Percentiles rank a stretch among this genome's conserved stretches.
Evolutionary conservation across 2,797 vertebrate genomes (phyloP).

Genomic region (Phalloptychus januarius): DNA sequence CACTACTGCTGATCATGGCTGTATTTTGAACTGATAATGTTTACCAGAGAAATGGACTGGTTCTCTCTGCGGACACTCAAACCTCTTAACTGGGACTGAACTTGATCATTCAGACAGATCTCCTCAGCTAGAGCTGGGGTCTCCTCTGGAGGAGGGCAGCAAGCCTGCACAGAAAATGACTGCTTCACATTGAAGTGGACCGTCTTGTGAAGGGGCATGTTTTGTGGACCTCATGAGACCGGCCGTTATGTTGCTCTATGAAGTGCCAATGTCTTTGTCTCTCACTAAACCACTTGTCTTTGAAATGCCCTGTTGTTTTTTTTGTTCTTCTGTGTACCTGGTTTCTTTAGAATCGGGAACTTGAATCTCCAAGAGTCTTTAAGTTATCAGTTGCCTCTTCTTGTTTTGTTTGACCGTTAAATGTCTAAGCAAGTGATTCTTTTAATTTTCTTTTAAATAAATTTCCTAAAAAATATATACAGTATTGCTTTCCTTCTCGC

Average conservation of each 20-base stretch:
- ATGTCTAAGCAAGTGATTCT: slow-evolving; percentile 76
- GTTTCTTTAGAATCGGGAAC: slow-evolving; percentile 69
- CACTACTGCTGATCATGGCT: slow-evolving; percentile 76
- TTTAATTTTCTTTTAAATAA: slow-evolving; percentile 86
- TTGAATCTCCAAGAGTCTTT: slow-evolving; percentile 81
- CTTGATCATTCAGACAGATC: slow-evolving; percentile 71
- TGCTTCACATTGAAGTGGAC: slow-evolving; percentile 89
- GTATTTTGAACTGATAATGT: slow-evolving; percentile 59
- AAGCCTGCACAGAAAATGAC: slow-evolving; percentile 70
- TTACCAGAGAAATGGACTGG: slow-evolving; percentile 54
- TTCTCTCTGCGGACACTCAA: slow-evolving; percentile 52
- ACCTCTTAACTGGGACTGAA: slow-evolving; percentile 70
- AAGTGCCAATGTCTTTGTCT: slow-evolving; percentile 80
- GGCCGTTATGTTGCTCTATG: slow-evolving; percentile 73
- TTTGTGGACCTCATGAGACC: slow-evolving; percentile 76
- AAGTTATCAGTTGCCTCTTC: slow-evolving; percentile 82
- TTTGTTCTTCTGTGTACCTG: slow-evolving; percentile 47
- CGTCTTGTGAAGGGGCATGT: slow-evolving; percentile 67
- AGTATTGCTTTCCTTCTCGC: not conserved
- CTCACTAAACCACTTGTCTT: slow-evolving; percentile 55
- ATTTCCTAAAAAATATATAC: slow-evolving; percentile 61
- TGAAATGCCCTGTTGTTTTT: slow-evolving; percentile 63
- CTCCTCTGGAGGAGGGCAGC: slow-evolving; percentile 39
- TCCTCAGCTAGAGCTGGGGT: slow-evolving; percentile 63
- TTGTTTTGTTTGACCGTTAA: slow-evolving; percentile 73